Evolutionary conservation across 2,888 invertebrate species (phyloP).

Genomic region (Diploptera punctata): DNA sequence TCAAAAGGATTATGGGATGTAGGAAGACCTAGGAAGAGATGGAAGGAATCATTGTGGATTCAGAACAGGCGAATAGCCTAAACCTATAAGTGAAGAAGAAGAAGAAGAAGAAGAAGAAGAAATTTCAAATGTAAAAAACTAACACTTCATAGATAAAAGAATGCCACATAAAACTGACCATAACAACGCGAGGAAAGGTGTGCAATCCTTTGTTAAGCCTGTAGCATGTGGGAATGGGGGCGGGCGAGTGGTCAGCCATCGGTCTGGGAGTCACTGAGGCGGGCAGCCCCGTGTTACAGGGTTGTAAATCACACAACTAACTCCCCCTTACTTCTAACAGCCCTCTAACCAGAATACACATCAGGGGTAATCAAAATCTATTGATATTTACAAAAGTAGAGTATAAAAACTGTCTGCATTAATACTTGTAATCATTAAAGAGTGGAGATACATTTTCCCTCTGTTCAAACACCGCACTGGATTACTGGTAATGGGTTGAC

Average conservation of each 20-base stretch:
- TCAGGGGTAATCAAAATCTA: conserved; percentile 12
- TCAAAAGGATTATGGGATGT: no score
- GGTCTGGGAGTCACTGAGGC: conserved; percentile 22
- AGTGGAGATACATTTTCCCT: not conserved
- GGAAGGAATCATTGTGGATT: no score
- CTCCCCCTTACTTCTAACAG: not conserved
- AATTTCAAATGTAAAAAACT: no score
- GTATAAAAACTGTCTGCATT: not conserved
- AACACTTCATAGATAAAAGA: no score
- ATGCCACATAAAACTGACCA: no score
- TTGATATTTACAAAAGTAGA: not conserved
- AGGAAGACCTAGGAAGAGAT: no score
- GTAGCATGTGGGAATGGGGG: conserved; percentile 1
- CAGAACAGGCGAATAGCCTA: no score
- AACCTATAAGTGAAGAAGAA: no score
- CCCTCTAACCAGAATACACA: not conserved
- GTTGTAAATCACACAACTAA: conserved; percentile 21
- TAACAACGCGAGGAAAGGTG: conserved; percentile 1
- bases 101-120: no score
- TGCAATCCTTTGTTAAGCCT: conserved; percentile 11
- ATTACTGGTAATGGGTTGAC: no score
- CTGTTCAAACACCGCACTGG: no score
- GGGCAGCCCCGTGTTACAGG: conserved; percentile 21
- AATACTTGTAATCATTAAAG: conserved; percentile 2
- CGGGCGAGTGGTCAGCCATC: conserved; percentile 7